phyloP scores from a whole-genome alignment of 2,797 vertebrate genomes.

The Parauchenoglanis punctatus region DNA sequence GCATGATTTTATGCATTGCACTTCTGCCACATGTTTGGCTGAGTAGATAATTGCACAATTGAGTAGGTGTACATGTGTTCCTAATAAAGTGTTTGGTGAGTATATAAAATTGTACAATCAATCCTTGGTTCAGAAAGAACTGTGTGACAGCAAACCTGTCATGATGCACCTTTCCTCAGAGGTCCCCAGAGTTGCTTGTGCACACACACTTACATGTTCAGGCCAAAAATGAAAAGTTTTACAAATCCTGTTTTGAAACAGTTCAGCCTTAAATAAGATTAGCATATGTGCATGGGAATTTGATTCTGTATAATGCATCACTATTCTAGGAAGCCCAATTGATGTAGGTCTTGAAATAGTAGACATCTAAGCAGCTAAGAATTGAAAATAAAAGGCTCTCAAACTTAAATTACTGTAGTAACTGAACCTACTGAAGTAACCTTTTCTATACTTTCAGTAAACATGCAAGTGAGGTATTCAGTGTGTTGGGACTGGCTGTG shows the following conservation, averaged over 20 bases:
- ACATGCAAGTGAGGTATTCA: not conserved
- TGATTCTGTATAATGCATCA: not conserved
- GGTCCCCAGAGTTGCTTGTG: not conserved
- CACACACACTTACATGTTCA: not conserved
- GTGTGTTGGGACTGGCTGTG: not conserved
- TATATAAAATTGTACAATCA: not conserved
- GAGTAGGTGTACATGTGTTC: not conserved
- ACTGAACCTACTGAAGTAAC: not conserved
- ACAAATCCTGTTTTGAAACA: not conserved
- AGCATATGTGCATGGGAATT: not conserved
- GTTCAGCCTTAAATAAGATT: not conserved
- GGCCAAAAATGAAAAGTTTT: not conserved
- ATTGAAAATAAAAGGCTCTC: not conserved
- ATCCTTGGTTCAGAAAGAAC: not conserved
- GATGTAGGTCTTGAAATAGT: not conserved
- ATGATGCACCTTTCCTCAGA: not conserved
- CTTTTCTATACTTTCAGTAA: not conserved
- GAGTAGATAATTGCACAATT: not conserved
- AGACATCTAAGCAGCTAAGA: not conserved
- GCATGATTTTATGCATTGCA: too few relatives aligned
- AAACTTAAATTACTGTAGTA: not conserved
- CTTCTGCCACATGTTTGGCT: too few relatives aligned
- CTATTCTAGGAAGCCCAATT: not conserved
- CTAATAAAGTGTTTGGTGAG: not conserved
- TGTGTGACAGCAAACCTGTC: not conserved